Evolutionary conservation across 2,888 invertebrate genomes (phyloP), one percentile per base, ranked within the genome.

Genomic region (Oscheius sp.): DNA sequence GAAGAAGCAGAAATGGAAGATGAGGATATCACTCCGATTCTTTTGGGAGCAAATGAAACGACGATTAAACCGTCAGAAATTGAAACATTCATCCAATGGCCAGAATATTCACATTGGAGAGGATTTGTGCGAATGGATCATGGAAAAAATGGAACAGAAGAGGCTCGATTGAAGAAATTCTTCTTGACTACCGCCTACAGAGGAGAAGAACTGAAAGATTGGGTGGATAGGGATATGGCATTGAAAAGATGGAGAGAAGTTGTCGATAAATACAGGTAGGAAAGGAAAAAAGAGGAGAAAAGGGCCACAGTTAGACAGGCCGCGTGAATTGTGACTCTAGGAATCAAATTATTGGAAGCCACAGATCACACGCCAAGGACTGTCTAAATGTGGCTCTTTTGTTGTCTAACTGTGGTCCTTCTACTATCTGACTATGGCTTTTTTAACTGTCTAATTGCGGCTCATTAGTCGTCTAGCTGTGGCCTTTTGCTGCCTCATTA

Each of bases 61-160:
- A 74, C 18, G 16, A 41, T 61, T 12, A 21, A 66, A 7, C 49
- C 66, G 16, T 13, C 52, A 49, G 72, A 76, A 43, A 41, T 86
- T 23, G 76, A 75, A 18, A 74, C 75, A 68, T 86, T 86, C 72
- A 71, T 86, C 35, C 74, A 79, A 25, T 86, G 85, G 85, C 85
- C 85, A 1, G 86, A 86, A 63, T 83, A 83, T 61, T 53, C 77
- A 25, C 81, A 75, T 70, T 86, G 86, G 86, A 75, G 77, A 59
- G 85, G 84, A 72, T 82, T 84, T 56, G 70, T 86, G 2, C 72
- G 80, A 55, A 70, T 71, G 52, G 76, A 78, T 43, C 73, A 71
- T 27, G 18, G 52, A 5, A 61, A 59, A 5, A 74, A 71, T 27
- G 18, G 52, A 16, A 61, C 71, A 5, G 72, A 29, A 12, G 21